Evolutionary conservation across 2,113 vertebrate species (phyloP).

Genomic region (Tupaia chinensis): DNA sequence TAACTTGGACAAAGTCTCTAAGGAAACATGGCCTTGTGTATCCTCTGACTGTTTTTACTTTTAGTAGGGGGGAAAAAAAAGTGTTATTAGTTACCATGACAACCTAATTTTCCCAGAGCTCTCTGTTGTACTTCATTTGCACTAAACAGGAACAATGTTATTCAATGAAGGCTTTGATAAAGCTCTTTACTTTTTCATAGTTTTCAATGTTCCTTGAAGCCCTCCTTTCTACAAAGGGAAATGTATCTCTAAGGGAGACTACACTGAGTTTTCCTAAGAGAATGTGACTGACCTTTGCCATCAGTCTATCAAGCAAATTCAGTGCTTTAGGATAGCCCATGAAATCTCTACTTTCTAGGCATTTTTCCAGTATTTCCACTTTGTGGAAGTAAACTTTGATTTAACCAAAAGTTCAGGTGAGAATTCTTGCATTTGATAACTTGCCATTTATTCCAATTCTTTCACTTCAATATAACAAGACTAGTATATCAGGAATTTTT

Average conservation of each 20-base stretch:
- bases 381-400: background rate
- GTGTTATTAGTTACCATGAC: conserved; percentile 59
- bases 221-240: conserved; percentile 15
- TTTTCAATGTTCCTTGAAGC: conserved; percentile 32
- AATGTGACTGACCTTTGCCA: background rate
- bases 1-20: conserved; percentile 55
- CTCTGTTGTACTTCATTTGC: conserved; percentile 56
- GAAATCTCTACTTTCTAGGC: background rate
- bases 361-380: conserved; percentile 35
- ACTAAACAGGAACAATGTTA: conserved; percentile 60
- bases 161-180: conserved; percentile 52
- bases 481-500: background rate
- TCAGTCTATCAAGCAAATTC: background rate
- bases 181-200: conserved; percentile 48
- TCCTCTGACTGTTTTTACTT: conserved; percentile 44
- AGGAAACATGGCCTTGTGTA: background rate
- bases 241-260: conserved; percentile 20
- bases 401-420: background rate
- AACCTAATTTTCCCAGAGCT: conserved; percentile 65
- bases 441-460: conserved; percentile 35
- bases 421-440: conserved; percentile 6
- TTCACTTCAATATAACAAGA: background rate
- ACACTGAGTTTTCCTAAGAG: conserved; percentile 24
- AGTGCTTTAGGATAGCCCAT: background rate
- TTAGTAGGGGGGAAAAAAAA: background rate